Percentiles rank a stretch among this genome's conserved stretches.
Conservation (phyloP, 2,113 vertebrate genomes). For the Etia nguti region DNA sequence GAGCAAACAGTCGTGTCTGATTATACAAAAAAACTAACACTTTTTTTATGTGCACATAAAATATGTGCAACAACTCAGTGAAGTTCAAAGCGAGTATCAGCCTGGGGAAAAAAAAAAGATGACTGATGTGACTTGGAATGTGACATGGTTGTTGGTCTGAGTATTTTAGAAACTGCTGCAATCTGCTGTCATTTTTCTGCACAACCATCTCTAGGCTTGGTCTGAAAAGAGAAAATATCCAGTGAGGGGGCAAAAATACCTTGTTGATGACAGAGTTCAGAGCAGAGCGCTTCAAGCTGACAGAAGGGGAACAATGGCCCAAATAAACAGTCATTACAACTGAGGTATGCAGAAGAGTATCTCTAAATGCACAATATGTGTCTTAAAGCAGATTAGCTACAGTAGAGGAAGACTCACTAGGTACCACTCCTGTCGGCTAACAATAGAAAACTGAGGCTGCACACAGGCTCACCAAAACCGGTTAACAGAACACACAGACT, state of each 20-base stretch:
- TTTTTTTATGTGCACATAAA: not conserved
- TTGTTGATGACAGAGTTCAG: not conserved
- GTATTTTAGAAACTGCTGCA: not conserved
- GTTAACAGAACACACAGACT: not conserved
- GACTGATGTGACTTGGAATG: too few species aligned
- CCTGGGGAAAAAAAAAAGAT: rapidly evolving
- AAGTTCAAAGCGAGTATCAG: not conserved
- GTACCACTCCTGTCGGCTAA: not conserved
- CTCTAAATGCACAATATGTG: not conserved
- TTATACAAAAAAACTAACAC: not conserved
- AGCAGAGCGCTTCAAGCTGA: not conserved
- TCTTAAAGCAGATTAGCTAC: not conserved
- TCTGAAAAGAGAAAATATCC: not conserved
- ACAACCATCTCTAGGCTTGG: not conserved
- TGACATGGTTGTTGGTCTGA: not conserved
- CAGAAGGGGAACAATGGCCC: not conserved
- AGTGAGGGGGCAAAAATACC: not conserved
- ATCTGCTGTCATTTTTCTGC: not conserved
- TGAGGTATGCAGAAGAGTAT: not conserved
- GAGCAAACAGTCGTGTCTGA: not conserved
- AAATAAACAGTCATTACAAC: not conserved
- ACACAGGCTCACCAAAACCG: not conserved
- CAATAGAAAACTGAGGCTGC: not conserved
- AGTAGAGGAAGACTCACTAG: not conserved
- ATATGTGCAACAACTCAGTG: not conserved